A percentile compares a stretch with the other conserved stretches of the same genome.
Evolutionary conservation across 1,140 invertebrate genomes (phyloP).

Genomic region (Uloborus diversus): DNA sequence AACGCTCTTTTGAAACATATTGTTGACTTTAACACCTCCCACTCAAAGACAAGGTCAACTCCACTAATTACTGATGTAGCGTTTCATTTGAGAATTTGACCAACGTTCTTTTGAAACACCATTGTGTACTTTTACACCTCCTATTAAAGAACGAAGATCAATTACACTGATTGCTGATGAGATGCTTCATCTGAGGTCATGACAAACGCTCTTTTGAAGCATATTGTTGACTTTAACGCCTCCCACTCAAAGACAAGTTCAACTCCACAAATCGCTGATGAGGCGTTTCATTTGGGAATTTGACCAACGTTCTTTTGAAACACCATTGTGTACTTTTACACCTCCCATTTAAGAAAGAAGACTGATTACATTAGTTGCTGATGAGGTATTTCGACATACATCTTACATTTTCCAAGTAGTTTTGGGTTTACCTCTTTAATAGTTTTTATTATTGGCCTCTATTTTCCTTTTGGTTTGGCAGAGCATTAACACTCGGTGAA

Average conservation of each 20-base stretch:
- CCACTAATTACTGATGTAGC: conserved; percentile 78
- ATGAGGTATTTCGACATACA: conserved; percentile 71
- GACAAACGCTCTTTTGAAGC: neutral
- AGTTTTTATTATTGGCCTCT: no score
- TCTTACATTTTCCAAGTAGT: no score
- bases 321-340: neutral
- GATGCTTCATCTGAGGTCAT: conserved; percentile 4
- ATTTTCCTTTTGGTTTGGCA: no score
- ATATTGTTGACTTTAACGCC: neutral
- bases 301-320: neutral
- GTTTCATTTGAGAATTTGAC: neutral
- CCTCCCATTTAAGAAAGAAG: conserved; percentile 41
- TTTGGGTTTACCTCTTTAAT: no score
- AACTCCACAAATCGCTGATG: conserved; percentile 78
- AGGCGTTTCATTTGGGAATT: conserved; percentile 30
- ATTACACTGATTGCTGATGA: conserved; percentile 78
- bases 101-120: neutral
- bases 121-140: neutral
- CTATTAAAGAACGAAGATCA: conserved; percentile 48
- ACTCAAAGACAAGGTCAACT: conserved; percentile 51
- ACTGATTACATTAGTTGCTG: conserved; percentile 73
- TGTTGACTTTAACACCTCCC: conserved; percentile 8
- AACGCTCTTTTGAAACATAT: neutral
- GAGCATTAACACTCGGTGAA: no score
- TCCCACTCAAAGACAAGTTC: conserved; percentile 49